Evolutionary conservation across 2,888 invertebrate genomes (phyloP), one percentile per base, ranked within the genome.

Genomic region (Aspidiotus rigidus): DNA sequence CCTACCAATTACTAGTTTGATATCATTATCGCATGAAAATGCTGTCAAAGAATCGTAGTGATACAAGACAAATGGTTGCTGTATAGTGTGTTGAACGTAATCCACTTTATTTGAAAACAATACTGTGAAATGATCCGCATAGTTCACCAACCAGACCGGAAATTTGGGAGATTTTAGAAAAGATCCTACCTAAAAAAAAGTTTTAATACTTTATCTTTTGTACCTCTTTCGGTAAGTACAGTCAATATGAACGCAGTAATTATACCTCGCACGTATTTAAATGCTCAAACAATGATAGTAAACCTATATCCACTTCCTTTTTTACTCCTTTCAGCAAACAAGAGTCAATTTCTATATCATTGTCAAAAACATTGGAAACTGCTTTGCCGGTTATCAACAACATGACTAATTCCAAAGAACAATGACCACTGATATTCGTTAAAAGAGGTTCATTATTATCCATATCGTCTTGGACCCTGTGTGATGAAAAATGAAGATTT

Each of bases 111-210:
- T 67, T 10, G 67, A 67, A 67, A 67, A 67, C 49, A 67, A 28
- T 13, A 67, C 67, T 41, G 67, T 67, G 15, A 67, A 67, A 15
- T 67, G 67, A 49, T 67, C 67, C 7, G 67, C 53, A 40, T 64
- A 70, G 60, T 70, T 64, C 44, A 70, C 60, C 53, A 70, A 28
- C 70, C 70, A 70, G n/a, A 70, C 60, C 11, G 70, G 70, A 16
- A 64, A 70, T 55, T 64, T 64, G 11, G 70, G 70, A 7, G 64
- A 64, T 64, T 70, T 70, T 54, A 70, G 54, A 28, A 16, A 66
- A 40, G 42, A 41, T 5, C 70, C 64, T 7, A 70, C 70, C 70
- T 70, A n/a, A 16, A 55, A 49, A 49, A 49, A n/a, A n/a, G n/a
- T n/a, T n/a, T n/a, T n/a, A 49, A 49, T 49, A 49, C 10, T 49